Conservation (phyloP, 2,888 invertebrate species). For the Hoplodrina blanda region DNA sequence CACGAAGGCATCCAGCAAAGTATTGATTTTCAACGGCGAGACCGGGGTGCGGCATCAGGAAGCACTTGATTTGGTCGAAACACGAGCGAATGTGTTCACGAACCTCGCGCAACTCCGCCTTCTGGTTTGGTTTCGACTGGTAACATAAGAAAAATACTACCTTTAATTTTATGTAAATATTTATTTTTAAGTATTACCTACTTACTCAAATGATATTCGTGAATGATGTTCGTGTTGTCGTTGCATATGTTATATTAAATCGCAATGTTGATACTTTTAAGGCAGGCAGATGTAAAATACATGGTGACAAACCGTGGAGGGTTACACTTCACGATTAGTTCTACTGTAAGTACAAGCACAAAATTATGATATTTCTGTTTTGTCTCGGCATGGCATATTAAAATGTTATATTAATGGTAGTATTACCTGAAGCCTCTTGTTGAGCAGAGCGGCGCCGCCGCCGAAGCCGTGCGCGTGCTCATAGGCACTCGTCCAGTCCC, state of each 20-base stretch:
- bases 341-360: too few relatives aligned
- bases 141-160: conserved; percentile 12
- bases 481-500: conserved; percentile 99
- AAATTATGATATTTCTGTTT: too few relatives aligned
- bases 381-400: too few relatives aligned
- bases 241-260: too few relatives aligned
- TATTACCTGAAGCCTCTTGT: conserved; percentile 94
- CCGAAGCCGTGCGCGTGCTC: conserved; percentile 96
- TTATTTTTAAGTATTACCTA: too few relatives aligned
- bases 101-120: conserved; percentile 96
- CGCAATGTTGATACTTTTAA: neutral
- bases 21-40: conserved; percentile 97
- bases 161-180: too few relatives aligned
- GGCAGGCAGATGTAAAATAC: too few relatives aligned
- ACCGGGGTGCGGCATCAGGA: conserved; percentile 99
- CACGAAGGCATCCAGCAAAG: conserved; percentile 96
- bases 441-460: conserved; percentile 96
- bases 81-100: conserved; percentile 97
- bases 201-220: too few relatives aligned
- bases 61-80: conserved; percentile 98
- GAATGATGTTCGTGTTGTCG: too few relatives aligned
- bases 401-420: neutral
- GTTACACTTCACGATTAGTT: too few relatives aligned
- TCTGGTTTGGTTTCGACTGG: conserved; percentile 95
- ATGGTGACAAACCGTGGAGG: too few relatives aligned